Evolutionary conservation across 1,140 invertebrate genomes (phyloP), one percentile per base, ranked within the genome.

Genomic region (Scaptomyza pallida): DNA sequence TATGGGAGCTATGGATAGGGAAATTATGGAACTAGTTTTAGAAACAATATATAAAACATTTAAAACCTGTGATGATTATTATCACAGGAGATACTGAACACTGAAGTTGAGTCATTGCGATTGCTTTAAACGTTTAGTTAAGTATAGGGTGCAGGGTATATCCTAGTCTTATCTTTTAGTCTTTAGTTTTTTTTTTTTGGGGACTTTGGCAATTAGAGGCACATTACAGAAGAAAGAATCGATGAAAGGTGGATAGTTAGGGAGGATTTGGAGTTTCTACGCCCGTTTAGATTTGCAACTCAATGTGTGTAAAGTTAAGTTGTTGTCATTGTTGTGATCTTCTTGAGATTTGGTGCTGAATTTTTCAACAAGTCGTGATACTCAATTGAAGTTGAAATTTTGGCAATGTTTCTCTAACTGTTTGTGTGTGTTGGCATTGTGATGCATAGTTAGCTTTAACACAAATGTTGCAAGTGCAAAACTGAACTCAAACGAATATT

Each of bases 231-330:
- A 19, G 13, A 19, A 13, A 40, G 12, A 2, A 4, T 12, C 33
- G 33, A n/a, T 37, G 33, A 37, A 37, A 37, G 3, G 33, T 37
- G n/a, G 12, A n/a, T 37, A n/a, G 33, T 37, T 30, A 30, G 26
- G 33, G 33, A n/a, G 33, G 19, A 44, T 44, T 55, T 56, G 70
- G 40, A 17, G 5, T 13, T 35, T 56, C 45, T 15, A 30, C 44
- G 15, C 21, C 67, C 45, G 15, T 63, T 43, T 69, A 52, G 60
- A 73, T 54, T 48, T 64, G 54, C 19, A 35, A 35, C 40, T 62
- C 54, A 70, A 74, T 86, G 81, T 85, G 76, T 81, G 64, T 64
- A 68, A 78, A 86, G 78, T 86, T 81, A 81, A 88, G 82, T 78
- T 88, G 79, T 78, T 60, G 74, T 74, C 73, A 52, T 54, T 52